phyloP scores from a whole-genome alignment of 2,888 invertebrate species.

The Stratiomys singularior region DNA sequence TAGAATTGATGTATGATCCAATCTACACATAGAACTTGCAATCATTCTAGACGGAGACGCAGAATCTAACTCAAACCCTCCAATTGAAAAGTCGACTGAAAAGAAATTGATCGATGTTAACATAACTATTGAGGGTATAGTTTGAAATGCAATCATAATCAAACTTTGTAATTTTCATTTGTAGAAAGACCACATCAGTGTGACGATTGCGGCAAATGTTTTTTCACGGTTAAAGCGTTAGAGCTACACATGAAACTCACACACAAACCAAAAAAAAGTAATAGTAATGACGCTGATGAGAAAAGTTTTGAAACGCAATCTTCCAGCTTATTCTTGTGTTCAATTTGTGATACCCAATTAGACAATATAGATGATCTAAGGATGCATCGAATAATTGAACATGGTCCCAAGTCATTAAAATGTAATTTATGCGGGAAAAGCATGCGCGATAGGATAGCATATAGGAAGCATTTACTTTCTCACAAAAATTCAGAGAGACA shows the following conservation, averaged over 20 bases:
- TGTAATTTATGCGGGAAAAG: conserved; percentile 25
- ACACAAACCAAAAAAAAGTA: conserved; percentile 62
- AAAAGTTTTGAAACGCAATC: background rate
- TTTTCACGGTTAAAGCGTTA: conserved; percentile 48
- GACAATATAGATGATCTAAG: conserved; percentile 9
- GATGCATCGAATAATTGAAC: conserved; percentile 40
- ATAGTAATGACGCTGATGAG: too few relatives aligned
- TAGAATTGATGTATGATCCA: too few relatives aligned
- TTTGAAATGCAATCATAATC: background rate
- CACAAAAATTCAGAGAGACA: background rate
- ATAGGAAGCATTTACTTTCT: conserved; percentile 31
- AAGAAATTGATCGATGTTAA: background rate
- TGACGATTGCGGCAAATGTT: conserved; percentile 50
- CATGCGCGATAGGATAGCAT: background rate
- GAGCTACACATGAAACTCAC: conserved; percentile 59
- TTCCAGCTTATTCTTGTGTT: background rate
- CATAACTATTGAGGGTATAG: conserved; percentile 16
- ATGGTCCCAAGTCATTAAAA: conserved; percentile 9
- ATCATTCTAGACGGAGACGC: too few relatives aligned
- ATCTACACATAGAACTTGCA: too few relatives aligned
- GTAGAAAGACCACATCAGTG: conserved; percentile 43
- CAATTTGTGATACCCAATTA: conserved; percentile 12
- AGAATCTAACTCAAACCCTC: too few relatives aligned
- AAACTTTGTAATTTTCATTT: background rate
- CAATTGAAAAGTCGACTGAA: background rate